Percentiles rank a stretch among this genome's conserved stretches.
Conservation (phyloP, 2,797 vertebrate species). For the Hypotaenidia okinawae region DNA sequence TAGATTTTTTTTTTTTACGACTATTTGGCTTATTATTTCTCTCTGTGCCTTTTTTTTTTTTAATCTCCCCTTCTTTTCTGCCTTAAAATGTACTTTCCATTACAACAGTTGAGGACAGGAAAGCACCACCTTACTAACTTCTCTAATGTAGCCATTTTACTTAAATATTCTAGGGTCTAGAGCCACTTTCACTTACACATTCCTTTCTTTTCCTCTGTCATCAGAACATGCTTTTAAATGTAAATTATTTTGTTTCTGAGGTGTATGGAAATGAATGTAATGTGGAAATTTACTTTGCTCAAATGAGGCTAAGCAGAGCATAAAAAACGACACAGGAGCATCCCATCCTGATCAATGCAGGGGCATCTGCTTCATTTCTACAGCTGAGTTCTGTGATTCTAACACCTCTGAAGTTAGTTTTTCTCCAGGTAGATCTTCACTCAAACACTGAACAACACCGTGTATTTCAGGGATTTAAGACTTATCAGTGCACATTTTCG, state of each 20-base stretch:
- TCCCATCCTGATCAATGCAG: background rate
- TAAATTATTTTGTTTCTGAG: background rate
- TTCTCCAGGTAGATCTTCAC: background rate
- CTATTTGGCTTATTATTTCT: constrained; percentile 7
- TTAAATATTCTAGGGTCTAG: background rate
- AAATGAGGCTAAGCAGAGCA: background rate
- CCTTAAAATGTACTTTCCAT: constrained; percentile 43
- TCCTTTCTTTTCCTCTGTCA: background rate
- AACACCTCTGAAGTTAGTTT: background rate
- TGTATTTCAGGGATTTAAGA: background rate
- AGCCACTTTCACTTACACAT: background rate
- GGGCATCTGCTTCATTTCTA: background rate
- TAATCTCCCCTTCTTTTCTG: background rate
- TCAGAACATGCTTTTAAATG: background rate
- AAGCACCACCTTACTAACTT: background rate
- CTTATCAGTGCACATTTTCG: background rate
- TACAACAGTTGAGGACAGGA: background rate
- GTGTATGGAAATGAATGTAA: background rate
- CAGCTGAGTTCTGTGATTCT: background rate
- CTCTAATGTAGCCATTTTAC: background rate
- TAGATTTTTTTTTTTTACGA: constrained; percentile 10
- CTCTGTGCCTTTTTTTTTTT: background rate
- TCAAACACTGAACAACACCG: background rate
- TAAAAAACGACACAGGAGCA: background rate
- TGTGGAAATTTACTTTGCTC: constrained; percentile 22